Evolutionary conservation across 2,113 vertebrate genomes (phyloP), one percentile per base, ranked within the genome.

Genomic region (Sturnira hondurensis): DNA sequence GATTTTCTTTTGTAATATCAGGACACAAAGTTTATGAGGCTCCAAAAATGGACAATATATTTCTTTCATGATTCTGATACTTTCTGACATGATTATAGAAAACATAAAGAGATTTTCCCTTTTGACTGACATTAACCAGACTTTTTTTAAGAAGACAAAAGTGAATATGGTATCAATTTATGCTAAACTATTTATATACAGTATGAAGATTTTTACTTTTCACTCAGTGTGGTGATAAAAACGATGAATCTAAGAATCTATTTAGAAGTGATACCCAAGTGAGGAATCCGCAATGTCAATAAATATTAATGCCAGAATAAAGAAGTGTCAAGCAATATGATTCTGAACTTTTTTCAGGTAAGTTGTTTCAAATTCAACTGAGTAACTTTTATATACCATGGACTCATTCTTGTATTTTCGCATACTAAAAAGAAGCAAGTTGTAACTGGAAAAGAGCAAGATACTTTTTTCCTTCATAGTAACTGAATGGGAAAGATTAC

Each of bases 1-100:
- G 1, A 0, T 83, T 97, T 95, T 78, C 19, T 88, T 97, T 95
- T 95, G 33, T 92, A 97, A 86, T 65, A 71, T 20, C 82, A 95
- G 74, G 74, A 95, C 3, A 90, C 11, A 24, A 38, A 94, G 93
- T 65, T 77, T 20, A 65, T 28, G 28, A 83, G 47, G 73, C 7
- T 70, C 61, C 16, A 47, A 52, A 47, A 85, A n/a, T 47, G 41
- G 26, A 61, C 58, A 86, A 9, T 56, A 22, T 56, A 2, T 61
- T n/a, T n/a, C n/a, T n/a, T n/a, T 54, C 28, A 77, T 50, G 19
- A 89, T 61, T 77, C 15, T 82, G 74, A 45, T n/a, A 74, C 7
- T 89, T 86, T 77, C 58, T 88, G 2, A 33, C 16, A 70, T 81
- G 20, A 63, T 83, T 54, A 38, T 33, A 58, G 17, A 70, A 95